Evolutionary conservation across 2,113 vertebrate species (phyloP), one percentile per base, ranked within the genome.

Genomic region (Mesitornis unicolor): DNA sequence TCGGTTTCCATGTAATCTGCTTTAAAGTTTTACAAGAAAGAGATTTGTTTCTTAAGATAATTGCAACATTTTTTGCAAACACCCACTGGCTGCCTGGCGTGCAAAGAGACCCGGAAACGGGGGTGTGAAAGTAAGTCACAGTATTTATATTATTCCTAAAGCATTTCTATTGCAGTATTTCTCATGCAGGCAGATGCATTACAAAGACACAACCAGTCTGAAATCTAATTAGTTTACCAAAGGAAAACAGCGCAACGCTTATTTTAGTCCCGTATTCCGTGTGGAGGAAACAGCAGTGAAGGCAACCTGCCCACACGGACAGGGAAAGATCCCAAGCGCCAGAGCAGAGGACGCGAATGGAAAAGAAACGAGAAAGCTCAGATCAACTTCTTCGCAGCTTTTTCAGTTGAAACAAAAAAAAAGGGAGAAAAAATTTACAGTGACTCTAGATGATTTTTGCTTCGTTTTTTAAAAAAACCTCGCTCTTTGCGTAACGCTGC

Each of bases 1-100:
- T 6, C 1, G 0, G 6, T 17, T 69, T 45, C 63, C 12, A 11
- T 1, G 9, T 9, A 8, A 36, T 4, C 42, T 4, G 6, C 35
- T 77, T 70, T 8, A 48, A 56, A 54, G 10, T 56, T 42, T 59
- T 29, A 50, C 16, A 15, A 38, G 25, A 14, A 35, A 47, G 28
- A 71, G 4, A 8, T 42, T 38, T 42, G 17, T 0, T 21, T 88
- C 76, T 59, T 20, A 24, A 74, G 47, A 14, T 9, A 79, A 57
- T 24, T 1, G 0, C 50, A n/a, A 16, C 4, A 14, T 57, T 71
- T 59, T 90, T 60, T 87, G 42, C 36, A n/a, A 64, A 24, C 67
- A 26, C 16, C 13, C 35, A 5, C 54, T 61, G 33, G 28, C 54
- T 84, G 50, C 50, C 61, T 8, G 31, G 19, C 3, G 0, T 3